Evolutionary conservation across 2,797 vertebrate species (phyloP).

Genomic region (Intellagama lesueurii): DNA sequence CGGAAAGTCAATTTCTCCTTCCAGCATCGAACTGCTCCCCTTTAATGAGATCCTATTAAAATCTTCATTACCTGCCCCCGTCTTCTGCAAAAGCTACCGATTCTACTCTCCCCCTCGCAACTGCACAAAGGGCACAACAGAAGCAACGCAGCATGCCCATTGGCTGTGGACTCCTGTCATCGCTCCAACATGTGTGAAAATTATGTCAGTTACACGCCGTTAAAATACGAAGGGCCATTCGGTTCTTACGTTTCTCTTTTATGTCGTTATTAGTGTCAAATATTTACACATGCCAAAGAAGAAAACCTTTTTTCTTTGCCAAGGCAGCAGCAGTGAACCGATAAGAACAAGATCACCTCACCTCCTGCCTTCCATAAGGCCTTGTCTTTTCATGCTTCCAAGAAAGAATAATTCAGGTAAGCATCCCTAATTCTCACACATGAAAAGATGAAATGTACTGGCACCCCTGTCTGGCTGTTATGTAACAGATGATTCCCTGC

Average conservation of each 20-base stretch:
- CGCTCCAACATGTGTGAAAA: constrained; percentile 16
- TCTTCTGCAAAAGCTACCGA: neutral
- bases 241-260: constrained; percentile 2
- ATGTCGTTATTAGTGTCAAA: neutral
- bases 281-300: neutral
- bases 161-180: neutral
- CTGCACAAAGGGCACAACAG: constrained; percentile 7
- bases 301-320: neutral
- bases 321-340: neutral
- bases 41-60: neutral
- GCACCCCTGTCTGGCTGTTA: constrained; percentile 14
- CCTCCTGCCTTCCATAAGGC: neutral
- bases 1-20: neutral
- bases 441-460: constrained; percentile 17
- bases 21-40: neutral
- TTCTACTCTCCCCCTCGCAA: neutral
- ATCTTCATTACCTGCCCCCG: neutral
- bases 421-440: constrained; percentile 27
- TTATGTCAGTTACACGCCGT: neutral
- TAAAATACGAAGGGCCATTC: neutral
- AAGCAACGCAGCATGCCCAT: neutral
- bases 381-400: constrained; percentile 6
- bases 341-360: neutral
- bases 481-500: constrained; percentile 16
- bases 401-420: constrained; percentile 4